Evolutionary conservation across 1,140 invertebrate species (phyloP).

Genomic region (Semibalanus balanoides): DNA sequence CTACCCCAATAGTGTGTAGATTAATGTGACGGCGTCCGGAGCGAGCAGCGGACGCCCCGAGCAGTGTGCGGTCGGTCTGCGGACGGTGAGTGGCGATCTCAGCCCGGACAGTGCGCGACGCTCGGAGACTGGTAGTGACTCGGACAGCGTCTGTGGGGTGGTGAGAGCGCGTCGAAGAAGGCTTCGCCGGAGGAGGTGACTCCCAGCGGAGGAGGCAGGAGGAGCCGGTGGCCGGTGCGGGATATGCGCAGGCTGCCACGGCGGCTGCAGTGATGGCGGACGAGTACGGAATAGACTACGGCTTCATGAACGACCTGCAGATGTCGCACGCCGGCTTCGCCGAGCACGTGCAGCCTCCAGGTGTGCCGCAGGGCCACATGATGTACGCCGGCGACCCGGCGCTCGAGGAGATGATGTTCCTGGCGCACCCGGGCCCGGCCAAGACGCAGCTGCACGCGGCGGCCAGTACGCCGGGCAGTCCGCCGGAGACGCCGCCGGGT

Average conservation of each 20-base stretch:
- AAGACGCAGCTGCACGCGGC: neutral
- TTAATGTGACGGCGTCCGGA: neutral
- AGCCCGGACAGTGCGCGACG: no score
- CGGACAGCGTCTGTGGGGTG: neutral
- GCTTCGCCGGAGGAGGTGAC: neutral
- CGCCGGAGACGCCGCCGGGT: neutral
- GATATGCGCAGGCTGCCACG: neutral
- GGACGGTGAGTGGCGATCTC: no score
- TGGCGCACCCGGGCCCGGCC: neutral
- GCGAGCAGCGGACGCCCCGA: no score
- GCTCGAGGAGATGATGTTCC: neutral
- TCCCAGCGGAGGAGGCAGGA: neutral
- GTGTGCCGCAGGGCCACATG: neutral
- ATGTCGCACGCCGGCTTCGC: slow-evolving; percentile 3
- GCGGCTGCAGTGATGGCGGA: neutral
- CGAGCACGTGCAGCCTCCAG: neutral
- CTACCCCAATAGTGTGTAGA: neutral
- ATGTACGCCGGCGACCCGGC: neutral
- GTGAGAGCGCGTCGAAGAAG: no score
- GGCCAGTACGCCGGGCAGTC: neutral
- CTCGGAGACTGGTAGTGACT: neutral
- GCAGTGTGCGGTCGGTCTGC: no score
- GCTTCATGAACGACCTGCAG: slow-evolving; percentile 4
- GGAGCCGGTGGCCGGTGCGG: neutral
- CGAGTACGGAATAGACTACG: neutral